Percentiles rank a stretch among this genome's conserved stretches.
Evolutionary conservation across 2,888 invertebrate genomes (phyloP).

Genomic region (Synanthedon myopaeformis): DNA sequence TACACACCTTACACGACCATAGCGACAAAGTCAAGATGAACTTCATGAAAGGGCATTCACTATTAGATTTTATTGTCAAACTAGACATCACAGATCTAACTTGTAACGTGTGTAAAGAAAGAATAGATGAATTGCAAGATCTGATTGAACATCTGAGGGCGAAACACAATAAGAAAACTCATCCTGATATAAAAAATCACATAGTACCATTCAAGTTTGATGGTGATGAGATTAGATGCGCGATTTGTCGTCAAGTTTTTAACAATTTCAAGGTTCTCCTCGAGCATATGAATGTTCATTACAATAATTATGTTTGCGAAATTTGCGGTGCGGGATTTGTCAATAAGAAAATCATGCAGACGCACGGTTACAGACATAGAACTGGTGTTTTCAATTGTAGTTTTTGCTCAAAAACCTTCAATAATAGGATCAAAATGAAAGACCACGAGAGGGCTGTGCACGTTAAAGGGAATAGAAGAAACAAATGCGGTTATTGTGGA

Average conservation of each 20-base stretch:
- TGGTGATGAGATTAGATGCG: constrained; percentile 21
- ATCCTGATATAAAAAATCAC: constrained; percentile 19
- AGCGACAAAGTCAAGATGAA: constrained; percentile 23
- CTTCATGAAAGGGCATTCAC: constrained; percentile 22
- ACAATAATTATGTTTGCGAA: constrained; percentile 27
- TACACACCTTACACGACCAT: constrained; percentile 28
- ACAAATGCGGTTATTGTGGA: constrained; percentile 37
- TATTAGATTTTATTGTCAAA: constrained; percentile 13
- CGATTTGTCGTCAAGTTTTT: constrained; percentile 21
- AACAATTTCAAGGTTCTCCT: constrained; percentile 29
- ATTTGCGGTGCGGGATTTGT: constrained; percentile 31
- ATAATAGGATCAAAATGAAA: constrained; percentile 43
- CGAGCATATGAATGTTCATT: constrained; percentile 34
- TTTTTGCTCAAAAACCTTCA: constrained; percentile 50
- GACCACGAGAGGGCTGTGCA: constrained; percentile 51
- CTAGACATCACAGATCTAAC: constrained; percentile 13
- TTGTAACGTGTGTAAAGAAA: constrained; percentile 9
- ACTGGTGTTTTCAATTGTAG: constrained; percentile 36
- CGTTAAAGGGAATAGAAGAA: constrained; percentile 22
- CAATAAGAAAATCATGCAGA: constrained; percentile 19
- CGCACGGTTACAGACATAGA: constrained; percentile 32
- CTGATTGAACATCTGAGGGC: constrained; percentile 22
- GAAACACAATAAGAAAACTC: constrained; percentile 20
- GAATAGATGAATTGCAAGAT: constrained; percentile 13
- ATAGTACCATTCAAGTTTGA: constrained; percentile 33